Base-by-base conservation (phyloP, 2,797 vertebrate species). In the Pagetopsis macropterus region DNA sequence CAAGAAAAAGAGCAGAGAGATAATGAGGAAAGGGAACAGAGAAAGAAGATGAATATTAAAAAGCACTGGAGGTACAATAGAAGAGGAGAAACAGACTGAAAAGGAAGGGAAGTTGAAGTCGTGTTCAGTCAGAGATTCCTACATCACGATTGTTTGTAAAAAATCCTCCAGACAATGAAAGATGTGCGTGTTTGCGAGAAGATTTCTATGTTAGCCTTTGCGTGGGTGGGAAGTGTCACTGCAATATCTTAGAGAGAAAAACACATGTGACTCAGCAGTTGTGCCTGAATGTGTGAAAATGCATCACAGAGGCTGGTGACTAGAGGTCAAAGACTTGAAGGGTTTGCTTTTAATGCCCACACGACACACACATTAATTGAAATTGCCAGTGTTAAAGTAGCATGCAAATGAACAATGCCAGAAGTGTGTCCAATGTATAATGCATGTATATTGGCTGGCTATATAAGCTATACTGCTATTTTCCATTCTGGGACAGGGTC, bases 191-290 rank as follows among this genome's bases (percentile, higher is more conserved):
- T 46, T 4, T 49, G 10, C 0, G 3, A 1, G 23, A 1, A 45
- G 33, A 13, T 58, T 37, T 65, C 13, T 19, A 4, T 46, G 55
- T 23, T 41, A 12, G 56, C 43, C 70, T 70, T 58, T 69, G 55
- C 13, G 56, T 69, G 64, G 23, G 55, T 27, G 49, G n/a, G 52
- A 57, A 46, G 55, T 59, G 57, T 83, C 46, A 75, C 17, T 54
- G 44, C 37, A 51, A 46, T 52, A 21, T 65, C 43, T 33, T 52
- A 6, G 41, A 60, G 15, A 64, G 45, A 51, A n/a, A 3, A 40
- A 43, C 17, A 8, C 27, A 27, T 1, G 3, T 50, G 67, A 76
- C 46, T 69, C 51, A 52, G 12, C 27, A 50, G 56, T 27, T n/a
- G 37, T 33, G 23, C 40, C 15, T 16, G 33, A 55, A 43, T 43